Base-by-base conservation (phyloP, 2,888 invertebrate genomes). In the Trissonchulus sp. region DNA sequence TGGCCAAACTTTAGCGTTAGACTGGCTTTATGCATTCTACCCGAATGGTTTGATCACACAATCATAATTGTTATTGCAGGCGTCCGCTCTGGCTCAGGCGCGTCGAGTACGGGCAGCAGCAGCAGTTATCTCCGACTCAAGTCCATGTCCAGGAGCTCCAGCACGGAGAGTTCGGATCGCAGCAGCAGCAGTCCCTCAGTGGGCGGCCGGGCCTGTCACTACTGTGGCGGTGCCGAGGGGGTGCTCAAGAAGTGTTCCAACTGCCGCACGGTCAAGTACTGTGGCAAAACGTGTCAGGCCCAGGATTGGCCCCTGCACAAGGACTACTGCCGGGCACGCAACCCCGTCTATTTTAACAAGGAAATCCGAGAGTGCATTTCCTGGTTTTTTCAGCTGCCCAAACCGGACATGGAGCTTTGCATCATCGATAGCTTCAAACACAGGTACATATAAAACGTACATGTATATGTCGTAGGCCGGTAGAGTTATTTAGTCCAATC, bases 201-300 rank as follows among this genome's bases (percentile, higher is more conserved):
- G 23, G 48, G 48, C 48, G 48, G 48, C 8, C 65, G 65, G 15
- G 65, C 65, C 30, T 75, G 75, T 63, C 28, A n/a, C 2, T 72
- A 60, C n/a, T 75, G 75, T 62, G 62, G 33, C 2, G 73, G 31
- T 36, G n/a, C 48, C n/a, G 73, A 75, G 2, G 60, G 8, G 60
- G 36, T 48, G 18, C 48, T 75, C 35, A 63, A 60, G 28, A 31
- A 62, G 48, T 75, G 75, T 31, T 37, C 63, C 23, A 75, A 75
- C 60, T 75, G 75, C 38, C 37, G 75, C 1, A 18, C 75, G 3
- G 74, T 63, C 2, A 28, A 28, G 34, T 75, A 75, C 74, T 75
- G 75, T 31, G 30, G 63, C 33, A 60, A 75, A 36, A 33, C 75
- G 23, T 75, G 75, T 36, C 75, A 75, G 72, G 63, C 28, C 23